These are phyloP conservation scores for Hippopotamus amphibius DNA, from an alignment of 2,113 vertebrate genomes.

Conservation along the genomic window DNA sequence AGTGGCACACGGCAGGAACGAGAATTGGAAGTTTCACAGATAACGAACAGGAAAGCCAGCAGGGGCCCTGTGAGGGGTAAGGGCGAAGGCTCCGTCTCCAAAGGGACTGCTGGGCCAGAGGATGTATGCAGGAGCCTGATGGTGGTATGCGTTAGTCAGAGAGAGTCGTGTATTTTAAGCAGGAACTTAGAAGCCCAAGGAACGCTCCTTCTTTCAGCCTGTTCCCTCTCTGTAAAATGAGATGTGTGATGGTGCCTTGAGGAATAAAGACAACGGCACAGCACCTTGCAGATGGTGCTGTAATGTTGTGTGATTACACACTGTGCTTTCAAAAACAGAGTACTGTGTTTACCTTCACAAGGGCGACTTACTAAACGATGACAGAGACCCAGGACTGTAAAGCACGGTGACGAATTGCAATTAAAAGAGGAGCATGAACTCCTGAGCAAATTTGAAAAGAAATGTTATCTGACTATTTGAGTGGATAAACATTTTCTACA, in stretches of 20 bases:
- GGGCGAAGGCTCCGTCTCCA: not conserved
- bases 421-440: not conserved
- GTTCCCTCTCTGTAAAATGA: constrained; percentile 60
- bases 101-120: not conserved
- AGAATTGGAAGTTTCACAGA: constrained; percentile 17
- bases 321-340: constrained; percentile 61
- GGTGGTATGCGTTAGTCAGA: not conserved
- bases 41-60: not conserved
- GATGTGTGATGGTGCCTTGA: not conserved
- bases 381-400: constrained; percentile 1
- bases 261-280: constrained; percentile 62
- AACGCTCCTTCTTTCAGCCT: not conserved
- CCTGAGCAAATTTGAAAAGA: not conserved
- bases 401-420: not conserved
- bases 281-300: constrained; percentile 59
- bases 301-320: constrained; percentile 49
- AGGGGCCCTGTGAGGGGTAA: not conserved
- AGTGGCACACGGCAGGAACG: not conserved
- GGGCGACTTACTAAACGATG: not conserved
- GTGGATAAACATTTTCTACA: not conserved
- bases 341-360: not conserved
- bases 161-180: not conserved
- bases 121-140: not conserved
- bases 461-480: constrained; percentile 18
- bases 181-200: not conserved